Conservation (phyloP, 2,888 invertebrate genomes). For the Tricholauxania praeusta region DNA sequence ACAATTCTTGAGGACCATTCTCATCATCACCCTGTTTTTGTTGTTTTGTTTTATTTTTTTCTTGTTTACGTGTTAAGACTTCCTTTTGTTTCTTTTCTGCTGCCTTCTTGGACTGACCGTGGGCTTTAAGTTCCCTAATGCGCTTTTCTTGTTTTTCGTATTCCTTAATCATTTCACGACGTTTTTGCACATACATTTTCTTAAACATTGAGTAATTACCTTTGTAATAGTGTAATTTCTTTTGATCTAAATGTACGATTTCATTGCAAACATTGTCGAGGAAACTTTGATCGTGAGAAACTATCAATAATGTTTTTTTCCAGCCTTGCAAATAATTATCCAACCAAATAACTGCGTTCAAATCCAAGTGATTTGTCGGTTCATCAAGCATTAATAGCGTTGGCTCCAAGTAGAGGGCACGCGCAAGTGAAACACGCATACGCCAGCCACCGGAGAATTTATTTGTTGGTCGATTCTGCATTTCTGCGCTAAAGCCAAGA, state of each 20-base stretch:
- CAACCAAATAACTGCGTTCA: conserved; percentile 99
- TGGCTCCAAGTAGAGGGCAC: conserved; percentile 97
- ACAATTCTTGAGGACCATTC: conserved; percentile 82
- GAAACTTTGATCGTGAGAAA: conserved; percentile 99
- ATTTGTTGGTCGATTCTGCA: conserved; percentile 92
- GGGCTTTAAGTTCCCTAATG: conserved; percentile 93
- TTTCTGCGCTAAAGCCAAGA: conserved; percentile 90
- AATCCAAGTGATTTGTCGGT: conserved; percentile 98
- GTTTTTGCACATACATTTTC: conserved; percentile 97
- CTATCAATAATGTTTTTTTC: conserved; percentile 98
- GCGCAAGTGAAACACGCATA: conserved; percentile 97
- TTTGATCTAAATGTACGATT: conserved; percentile 95
- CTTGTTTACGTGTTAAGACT: conserved; percentile 89
- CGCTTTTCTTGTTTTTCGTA: conserved; percentile 98
- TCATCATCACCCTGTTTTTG: conserved; percentile 86
- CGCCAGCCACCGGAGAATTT: conserved; percentile 97
- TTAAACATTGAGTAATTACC: conserved; percentile 99
- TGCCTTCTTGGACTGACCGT: conserved; percentile 95
- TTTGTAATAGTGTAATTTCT: conserved; percentile 95
- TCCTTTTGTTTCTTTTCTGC: conserved; percentile 97
- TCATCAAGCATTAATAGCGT: conserved; percentile 97
- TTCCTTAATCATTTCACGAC: conserved; percentile 94
- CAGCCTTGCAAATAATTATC: conserved; percentile 98
- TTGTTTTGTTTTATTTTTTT: conserved; percentile 87
- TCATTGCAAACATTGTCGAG: conserved; percentile 99